A percentile compares a stretch with the other conserved stretches of the same genome.
phyloP scores from a whole-genome alignment of 2,888 invertebrate species.

The Lithosia quadra region DNA sequence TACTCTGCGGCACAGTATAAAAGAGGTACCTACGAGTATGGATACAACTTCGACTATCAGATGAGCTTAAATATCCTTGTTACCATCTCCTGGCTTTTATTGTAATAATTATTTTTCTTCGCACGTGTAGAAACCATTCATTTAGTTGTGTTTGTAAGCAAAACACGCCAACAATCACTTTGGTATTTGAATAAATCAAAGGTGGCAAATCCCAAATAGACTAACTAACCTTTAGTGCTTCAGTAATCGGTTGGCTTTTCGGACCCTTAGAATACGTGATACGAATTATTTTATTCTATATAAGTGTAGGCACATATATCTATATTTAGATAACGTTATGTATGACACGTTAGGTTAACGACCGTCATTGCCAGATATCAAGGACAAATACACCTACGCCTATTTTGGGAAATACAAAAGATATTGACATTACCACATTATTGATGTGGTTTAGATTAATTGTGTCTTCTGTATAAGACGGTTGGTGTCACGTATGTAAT shows the following conservation, averaged over 20 bases:
- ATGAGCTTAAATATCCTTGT: slow-evolving; percentile 30
- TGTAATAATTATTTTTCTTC: slow-evolving; percentile 28
- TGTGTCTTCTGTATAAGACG: neutral
- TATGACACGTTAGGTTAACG: slow-evolving; percentile 19
- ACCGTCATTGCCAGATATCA: slow-evolving; percentile 23
- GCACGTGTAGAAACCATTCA: slow-evolving; percentile 38
- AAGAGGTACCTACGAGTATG: too few relatives aligned
- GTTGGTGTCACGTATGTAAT: neutral
- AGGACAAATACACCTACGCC: slow-evolving; percentile 20
- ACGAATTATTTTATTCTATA: slow-evolving; percentile 23
- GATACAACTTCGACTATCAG: neutral
- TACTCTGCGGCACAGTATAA: neutral
- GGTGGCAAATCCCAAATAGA: slow-evolving; percentile 48
- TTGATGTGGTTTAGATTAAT: slow-evolving; percentile 6
- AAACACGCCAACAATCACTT: slow-evolving; percentile 43
- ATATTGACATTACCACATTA: slow-evolving; percentile 13
- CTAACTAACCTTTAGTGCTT: slow-evolving; percentile 43
- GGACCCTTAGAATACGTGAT: slow-evolving; percentile 42
- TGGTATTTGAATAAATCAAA: slow-evolving; percentile 51
- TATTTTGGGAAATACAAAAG: slow-evolving; percentile 22
- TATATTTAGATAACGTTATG: slow-evolving; percentile 16
- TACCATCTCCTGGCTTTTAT: slow-evolving; percentile 22
- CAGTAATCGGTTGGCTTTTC: slow-evolving; percentile 29
- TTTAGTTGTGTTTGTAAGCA: slow-evolving; percentile 43
- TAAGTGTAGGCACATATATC: slow-evolving; percentile 19